Evolutionary conservation across 2,113 vertebrate genomes (phyloP).

Genomic region (Gobius niger): DNA sequence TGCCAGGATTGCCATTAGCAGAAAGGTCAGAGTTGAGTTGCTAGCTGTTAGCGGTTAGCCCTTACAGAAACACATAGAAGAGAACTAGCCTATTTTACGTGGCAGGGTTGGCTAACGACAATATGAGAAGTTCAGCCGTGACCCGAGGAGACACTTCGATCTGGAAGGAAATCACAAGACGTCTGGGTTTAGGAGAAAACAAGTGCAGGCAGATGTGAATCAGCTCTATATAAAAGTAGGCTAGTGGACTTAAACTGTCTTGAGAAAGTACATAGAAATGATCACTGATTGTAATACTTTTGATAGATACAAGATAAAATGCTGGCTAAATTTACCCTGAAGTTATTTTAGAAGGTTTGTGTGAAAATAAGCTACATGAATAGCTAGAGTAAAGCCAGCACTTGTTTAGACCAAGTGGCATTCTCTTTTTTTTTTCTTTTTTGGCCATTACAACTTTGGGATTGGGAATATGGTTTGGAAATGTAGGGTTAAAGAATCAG

Average conservation of each 20-base stretch:
- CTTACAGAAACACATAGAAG: constrained; percentile 67
- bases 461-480: too few species aligned
- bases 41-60: constrained; percentile 25
- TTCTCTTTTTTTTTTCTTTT: too few species aligned
- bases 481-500: too few species aligned
- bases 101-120: constrained; percentile 37
- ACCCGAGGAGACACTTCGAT: constrained; percentile 46
- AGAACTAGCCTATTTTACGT: constrained; percentile 37
- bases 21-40: constrained; percentile 56
- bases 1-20: constrained; percentile 53
- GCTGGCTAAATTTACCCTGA: too few species aligned
- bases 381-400: too few species aligned
- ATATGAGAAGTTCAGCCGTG: constrained; percentile 63
- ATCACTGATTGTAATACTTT: constrained; percentile 1
- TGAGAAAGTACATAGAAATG: neutral
- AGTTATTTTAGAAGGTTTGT: too few species aligned
- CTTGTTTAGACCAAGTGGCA: too few species aligned
- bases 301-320: neutral
- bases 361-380: too few species aligned
- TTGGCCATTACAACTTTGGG: too few species aligned
- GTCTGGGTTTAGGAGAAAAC: constrained; percentile 2
- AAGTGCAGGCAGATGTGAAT: constrained; percentile 4
- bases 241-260: neutral
- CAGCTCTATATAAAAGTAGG: constrained; percentile 12
- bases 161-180: constrained; percentile 14